Percentiles rank a stretch among this genome's conserved stretches.
phyloP scores from a whole-genome alignment of 2,888 invertebrate species.

The Unio pictorum region DNA sequence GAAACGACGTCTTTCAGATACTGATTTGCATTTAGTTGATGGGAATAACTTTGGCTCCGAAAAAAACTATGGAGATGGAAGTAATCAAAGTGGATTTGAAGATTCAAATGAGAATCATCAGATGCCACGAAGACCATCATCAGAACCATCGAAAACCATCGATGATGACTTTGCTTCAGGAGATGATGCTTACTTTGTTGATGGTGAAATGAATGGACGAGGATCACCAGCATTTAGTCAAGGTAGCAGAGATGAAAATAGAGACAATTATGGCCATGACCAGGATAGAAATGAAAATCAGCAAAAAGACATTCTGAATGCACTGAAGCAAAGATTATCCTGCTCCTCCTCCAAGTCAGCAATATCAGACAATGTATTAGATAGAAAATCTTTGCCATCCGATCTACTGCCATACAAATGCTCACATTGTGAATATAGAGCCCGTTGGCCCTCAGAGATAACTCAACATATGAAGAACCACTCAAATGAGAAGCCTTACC shows the following conservation, averaged over 20 bases:
- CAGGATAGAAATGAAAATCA: conserved; percentile 13
- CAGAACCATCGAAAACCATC: conserved; percentile 18
- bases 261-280: conserved; percentile 12
- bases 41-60: conserved; percentile 16
- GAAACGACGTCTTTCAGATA: conserved; percentile 46
- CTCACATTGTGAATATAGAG: conserved; percentile 68
- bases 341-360: conserved; percentile 18
- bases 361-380: conserved; percentile 23
- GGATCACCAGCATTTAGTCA: conserved; percentile 7
- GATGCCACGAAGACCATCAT: conserved; percentile 30
- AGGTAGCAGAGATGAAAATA: background rate
- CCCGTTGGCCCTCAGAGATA: conserved; percentile 71
- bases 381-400: conserved; percentile 12
- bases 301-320: conserved; percentile 34
- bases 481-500: conserved; percentile 70
- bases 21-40: conserved; percentile 31
- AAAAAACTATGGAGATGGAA: conserved; percentile 14
- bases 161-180: conserved; percentile 11
- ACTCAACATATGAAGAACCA: conserved; percentile 72
- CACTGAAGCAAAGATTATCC: conserved; percentile 38
- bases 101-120: conserved; percentile 15
- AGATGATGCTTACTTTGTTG: conserved; percentile 5
- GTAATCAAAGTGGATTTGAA: conserved; percentile 5
- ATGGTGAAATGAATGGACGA: conserved; percentile 1
- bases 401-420: conserved; percentile 68